Base-by-base conservation (phyloP, 2,888 invertebrate species). In the Mellilla xanthometata region DNA sequence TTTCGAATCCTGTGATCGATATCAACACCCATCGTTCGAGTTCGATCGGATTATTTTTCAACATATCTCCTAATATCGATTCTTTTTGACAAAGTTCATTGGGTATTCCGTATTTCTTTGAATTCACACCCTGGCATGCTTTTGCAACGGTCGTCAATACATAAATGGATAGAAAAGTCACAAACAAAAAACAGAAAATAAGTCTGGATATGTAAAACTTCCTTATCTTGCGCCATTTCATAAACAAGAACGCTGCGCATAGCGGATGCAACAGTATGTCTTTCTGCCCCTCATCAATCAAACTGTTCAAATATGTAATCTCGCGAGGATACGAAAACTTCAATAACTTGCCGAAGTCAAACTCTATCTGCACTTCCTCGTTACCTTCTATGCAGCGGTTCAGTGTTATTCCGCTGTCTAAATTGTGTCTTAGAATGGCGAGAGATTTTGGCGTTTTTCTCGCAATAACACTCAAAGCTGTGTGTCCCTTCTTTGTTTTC, bases 221-320 rank as follows among this genome's bases (percentile, higher is more conserved):
- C 45, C 96, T 91, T 63, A 97, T 96, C 79, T 96, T 96, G 58
- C 95, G 94, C 97, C 97, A 97, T 72, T 97, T 97, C 67, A 97
- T 92, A 76, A 96, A 94, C 4, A 97, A 86, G 78, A 97, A 97
- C 0, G 96, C 96, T 7, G 96, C 95, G 72, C 96, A 96, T 1
- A 97, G 79, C 0, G 97, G 97, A 87, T 97, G 97, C 57, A 95
- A 91, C 30, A 97, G 81, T 55, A 97, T 94, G 65, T 96, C 95
- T 72, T 96, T 96, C 71, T 96, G 96, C 0, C 96, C 96, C 80
- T 96, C 96, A 68, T 96, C 95, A 12, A 97, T 94, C 62, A 96
- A 94, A 15, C 95, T 96, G 62, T 96, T 96, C 43, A 97, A 84
- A 76, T 96, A 96, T 52, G 95, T 95, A 11, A 96, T 96, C 83